Evolutionary conservation across 2,113 vertebrate genomes (phyloP).

Genomic region (Bubalus kerabau): DNA sequence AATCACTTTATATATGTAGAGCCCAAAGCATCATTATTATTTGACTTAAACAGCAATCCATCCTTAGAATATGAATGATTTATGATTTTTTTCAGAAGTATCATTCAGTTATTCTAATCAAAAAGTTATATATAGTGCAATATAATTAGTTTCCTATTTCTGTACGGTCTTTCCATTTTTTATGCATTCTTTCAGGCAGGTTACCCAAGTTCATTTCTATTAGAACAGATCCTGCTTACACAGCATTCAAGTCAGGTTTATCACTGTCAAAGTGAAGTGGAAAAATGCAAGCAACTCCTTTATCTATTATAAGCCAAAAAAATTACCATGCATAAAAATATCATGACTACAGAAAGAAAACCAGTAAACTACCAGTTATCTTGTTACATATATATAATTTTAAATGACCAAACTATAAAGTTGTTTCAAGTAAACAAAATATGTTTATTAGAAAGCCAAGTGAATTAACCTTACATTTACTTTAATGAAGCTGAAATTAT

Average conservation of each 20-base stretch:
- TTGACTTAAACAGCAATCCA: background rate
- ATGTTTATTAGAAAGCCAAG: background rate
- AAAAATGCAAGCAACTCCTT: background rate
- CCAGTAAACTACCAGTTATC: background rate
- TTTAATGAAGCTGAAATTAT: conserved; percentile 5
- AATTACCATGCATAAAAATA: background rate
- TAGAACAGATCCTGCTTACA: background rate
- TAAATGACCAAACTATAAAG: background rate
- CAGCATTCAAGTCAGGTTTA: background rate
- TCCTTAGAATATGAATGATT: background rate
- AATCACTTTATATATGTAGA: background rate
- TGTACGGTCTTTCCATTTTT: background rate
- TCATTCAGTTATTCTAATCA: background rate
- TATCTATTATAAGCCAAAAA: background rate
- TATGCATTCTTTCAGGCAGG: background rate
- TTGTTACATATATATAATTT: background rate
- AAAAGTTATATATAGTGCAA: background rate
- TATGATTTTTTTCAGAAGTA: background rate
- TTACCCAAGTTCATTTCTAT: background rate
- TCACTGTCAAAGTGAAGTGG: background rate
- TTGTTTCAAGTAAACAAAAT: background rate
- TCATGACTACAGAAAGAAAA: background rate
- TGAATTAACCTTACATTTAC: background rate
- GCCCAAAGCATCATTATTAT: background rate
- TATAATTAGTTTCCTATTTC: background rate